Evolutionary conservation across 2,888 invertebrate species (phyloP), one percentile per base, ranked within the genome.

Genomic region (Arge pagana): DNA sequence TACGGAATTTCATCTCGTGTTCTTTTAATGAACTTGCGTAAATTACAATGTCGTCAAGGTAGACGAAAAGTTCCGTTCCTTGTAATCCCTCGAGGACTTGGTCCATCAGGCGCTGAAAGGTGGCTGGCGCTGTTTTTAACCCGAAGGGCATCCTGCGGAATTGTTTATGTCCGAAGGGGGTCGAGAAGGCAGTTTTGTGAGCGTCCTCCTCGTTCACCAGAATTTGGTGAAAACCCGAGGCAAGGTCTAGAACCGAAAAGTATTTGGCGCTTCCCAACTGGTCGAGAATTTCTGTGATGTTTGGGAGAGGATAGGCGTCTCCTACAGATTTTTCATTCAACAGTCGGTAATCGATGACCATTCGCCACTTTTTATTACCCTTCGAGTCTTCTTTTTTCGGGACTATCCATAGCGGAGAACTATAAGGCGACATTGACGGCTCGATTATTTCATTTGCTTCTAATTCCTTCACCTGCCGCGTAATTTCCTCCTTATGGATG

Each of bases 111-210:
- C 52, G 3, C 35, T 54, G 49, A 15, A 54, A 50, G 3, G 45
- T 37, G 3, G 43, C 18, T 2, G 54, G 54, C 1, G 50, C 51
- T 6, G 37, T 43, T 45, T 51, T 54, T 13, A 68, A 49, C 2
- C 66, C 64, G 37, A 65, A 63, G 5, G 66, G 66, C 62, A 67
- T 66, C n/a, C 61, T 41, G 1, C 26, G 36, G 50, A 43, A 65
- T 28, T 67, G 52, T 39, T 56, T 66, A 53, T 66, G 65, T 13
- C 63, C 65, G 3, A 36, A 26, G 13, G 54, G 50, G 4, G 58
- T 60, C 1, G 58, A 56, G 33, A 66, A 67, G 3, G 63, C 62
- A 4, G 64, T 62, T 55, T 62, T 62, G 2, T 48, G 35, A 3
- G 16, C 33, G 42, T 62, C 61, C n/a, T 39, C 16, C 11, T 33